Base-by-base conservation (phyloP, 2,113 vertebrate species). In the Condylura cristata region DNA sequence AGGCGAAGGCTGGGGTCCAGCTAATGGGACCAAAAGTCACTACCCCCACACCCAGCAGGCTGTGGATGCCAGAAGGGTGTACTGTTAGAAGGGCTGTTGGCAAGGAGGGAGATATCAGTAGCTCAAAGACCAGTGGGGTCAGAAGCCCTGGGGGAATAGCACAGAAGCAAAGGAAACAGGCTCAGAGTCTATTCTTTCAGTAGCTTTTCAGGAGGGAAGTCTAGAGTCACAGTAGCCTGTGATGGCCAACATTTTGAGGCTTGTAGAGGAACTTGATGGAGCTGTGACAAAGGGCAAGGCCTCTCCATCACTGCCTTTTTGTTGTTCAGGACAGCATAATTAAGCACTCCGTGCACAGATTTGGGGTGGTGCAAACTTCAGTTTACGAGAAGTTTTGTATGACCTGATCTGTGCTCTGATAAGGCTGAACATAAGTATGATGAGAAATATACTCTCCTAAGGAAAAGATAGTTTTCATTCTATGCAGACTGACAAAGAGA, bases 291-390 rank as follows among this genome's bases (percentile, higher is more conserved):
- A 8, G 28, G 56, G 7, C 32, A 30, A 28, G 24, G 22, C 41
- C 11, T 72, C 30, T 39, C 17, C 39, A 13, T 24, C 39, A 53
- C 30, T 61, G 39, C 0, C 41, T 8, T 85, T 26, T 53, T 8
- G 28, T 5, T 2, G 5, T 65, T 26, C 6, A 39, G 1, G 9
- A 10, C 4, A 51, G 8, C 18, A 34, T 60, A 6, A 0, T 3
- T 41, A 9, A 53, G 10, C 2, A 37, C 18, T 72, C 81, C 56
- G 56, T 17, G 1, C 53, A 60, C 32, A 16, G 82, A 37, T 71
- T 90, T 61, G 32, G 9, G 61, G 51, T 71, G 24, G 76, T 16
- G 46, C 46, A 78, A 60, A 17, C 44, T 63, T 41, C 44, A 30
- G 17, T 46, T 71, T 90, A 89, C 53, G 63, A 16, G 2, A 58